Percentiles rank a stretch among this genome's conserved stretches.
phyloP scores from a whole-genome alignment of 2,113 vertebrate genomes.

The Sisor rabdophorus region DNA sequence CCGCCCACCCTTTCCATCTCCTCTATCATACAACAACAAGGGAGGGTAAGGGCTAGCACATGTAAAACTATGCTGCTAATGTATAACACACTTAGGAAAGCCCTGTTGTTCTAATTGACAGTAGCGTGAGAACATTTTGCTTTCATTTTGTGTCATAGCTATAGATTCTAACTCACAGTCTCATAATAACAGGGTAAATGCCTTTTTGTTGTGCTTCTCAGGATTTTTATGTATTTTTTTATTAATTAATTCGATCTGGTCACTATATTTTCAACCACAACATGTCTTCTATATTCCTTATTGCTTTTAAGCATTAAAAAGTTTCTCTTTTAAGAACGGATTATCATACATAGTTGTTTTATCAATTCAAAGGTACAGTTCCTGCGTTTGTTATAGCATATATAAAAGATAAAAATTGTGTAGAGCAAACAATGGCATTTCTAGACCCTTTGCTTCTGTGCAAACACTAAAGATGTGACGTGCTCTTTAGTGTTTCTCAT shows the following conservation, averaged over 20 bases:
- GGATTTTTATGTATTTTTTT: neutral
- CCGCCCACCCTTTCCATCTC: neutral
- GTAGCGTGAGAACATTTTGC: no score
- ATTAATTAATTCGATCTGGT: neutral
- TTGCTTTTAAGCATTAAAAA: neutral
- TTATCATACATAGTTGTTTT: neutral
- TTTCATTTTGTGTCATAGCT: neutral
- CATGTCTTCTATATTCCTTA: neutral
- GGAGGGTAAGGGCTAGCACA: neutral
- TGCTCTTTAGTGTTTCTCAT: slow-evolving; percentile 6
- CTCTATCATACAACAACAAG: neutral
- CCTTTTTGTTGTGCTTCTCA: neutral
- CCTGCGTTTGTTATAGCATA: neutral
- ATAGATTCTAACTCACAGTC: neutral
- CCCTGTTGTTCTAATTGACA: no score
- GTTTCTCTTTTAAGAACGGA: neutral
- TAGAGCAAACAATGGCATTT: neutral
- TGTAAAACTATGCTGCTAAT: no score
- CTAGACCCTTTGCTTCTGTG: neutral
- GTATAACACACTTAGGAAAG: neutral
- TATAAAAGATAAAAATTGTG: neutral
- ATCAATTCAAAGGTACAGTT: neutral
- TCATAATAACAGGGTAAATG: neutral
- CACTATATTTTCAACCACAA: neutral
- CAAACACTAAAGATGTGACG: neutral